Base-by-base conservation (phyloP, 2,797 vertebrate genomes). In the Semotilus atromaculatus region DNA sequence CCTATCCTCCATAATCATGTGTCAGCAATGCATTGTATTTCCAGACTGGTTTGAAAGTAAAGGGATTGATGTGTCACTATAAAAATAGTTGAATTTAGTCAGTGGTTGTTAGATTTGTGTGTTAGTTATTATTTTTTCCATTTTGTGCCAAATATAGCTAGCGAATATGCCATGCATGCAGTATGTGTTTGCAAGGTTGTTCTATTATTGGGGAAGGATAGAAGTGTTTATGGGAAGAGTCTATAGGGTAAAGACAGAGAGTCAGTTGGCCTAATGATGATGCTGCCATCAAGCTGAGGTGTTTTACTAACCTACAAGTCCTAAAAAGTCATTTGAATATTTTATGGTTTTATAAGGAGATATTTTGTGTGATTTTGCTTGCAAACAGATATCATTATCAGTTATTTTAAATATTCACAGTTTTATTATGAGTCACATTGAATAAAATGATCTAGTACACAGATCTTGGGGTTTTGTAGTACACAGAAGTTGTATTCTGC, bases 251-350 rank as follows among this genome's bases (percentile, higher is more conserved):
- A 60, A 60, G 53, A 40, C 48, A 58, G 48, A 21, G 34, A 81
- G 70, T 64, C 70, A 48, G n/a, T 62, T 82, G n/a, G 26, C 40
- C 78, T 34, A 68, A 80, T 51, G 43, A n/a, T 68, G 68, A 29
- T 6, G 45, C 45, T 80, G 64, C 0, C 16, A 48, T 70, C 79
- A 55, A 48, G 64, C 29, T 71, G 66, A 58, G 48, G 64, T 81
- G 66, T 81, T 71, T 58, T 19, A 68, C 21, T 81, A 81, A 68
- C 79, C 34, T 81, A 70, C 66, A 38, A 71, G 66, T 55, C 48
- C 48, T 53, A 53, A 68, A 68, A 68, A 58, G 66, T 81, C 21
- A 58, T 71, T 81, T 68, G 7, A 67, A 51, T 36, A 31, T 64
- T 80, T 51, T 18, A 79, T 51, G 43, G 78, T 68, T n/a, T n/a